Base-by-base conservation (phyloP, 2,888 invertebrate species). In the Perdita meconis region DNA sequence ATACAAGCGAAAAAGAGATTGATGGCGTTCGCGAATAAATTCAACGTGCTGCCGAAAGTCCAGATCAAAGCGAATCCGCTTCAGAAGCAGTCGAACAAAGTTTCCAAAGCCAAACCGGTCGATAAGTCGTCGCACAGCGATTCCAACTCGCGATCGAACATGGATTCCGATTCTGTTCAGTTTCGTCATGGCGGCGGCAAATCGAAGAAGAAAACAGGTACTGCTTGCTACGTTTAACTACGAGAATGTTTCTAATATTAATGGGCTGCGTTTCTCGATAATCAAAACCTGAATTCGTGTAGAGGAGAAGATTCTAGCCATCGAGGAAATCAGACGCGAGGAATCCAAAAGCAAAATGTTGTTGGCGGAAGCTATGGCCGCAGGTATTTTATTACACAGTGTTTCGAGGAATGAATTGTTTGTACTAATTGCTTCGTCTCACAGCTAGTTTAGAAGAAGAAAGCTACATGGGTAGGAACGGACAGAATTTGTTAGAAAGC, bases 11-110 rank as follows among this genome's bases (percentile, higher is more conserved):
- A 92, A 77, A 92, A 92, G 59, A 86, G 92, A 53, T 84, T 92
- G 19, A 92, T 92, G 92, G 92, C 92, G 64, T 92, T 92, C 79
- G 92, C 91, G 5, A 92, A 91, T 78, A 90, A 90, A 61, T 91
- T 90, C 57, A 89, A 86, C 65, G 80, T 87, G 8, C 65, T 88
- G 42, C 81, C 89, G 30, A 91, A 91, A 85, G 78, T 88, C n/a
- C 72, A 78, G 8, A 70, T 63, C 59, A 85, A 82, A 36, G 55
- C 73, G 10, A 64, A 40, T 50, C 6, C 68, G 10, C 50, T 71
- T 47, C 80, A 83, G 19, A n/a, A 13, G 2, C 67, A 78, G 13
- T 60, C 79, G 13, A 38, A 24, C 6, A 81, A 74, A 69, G 16
- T 50, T 40, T 53, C 67, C 22, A 85, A 79, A 22, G 10, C 42